Base-by-base conservation (phyloP, 2,888 invertebrate genomes). In the Nebria salina region DNA sequence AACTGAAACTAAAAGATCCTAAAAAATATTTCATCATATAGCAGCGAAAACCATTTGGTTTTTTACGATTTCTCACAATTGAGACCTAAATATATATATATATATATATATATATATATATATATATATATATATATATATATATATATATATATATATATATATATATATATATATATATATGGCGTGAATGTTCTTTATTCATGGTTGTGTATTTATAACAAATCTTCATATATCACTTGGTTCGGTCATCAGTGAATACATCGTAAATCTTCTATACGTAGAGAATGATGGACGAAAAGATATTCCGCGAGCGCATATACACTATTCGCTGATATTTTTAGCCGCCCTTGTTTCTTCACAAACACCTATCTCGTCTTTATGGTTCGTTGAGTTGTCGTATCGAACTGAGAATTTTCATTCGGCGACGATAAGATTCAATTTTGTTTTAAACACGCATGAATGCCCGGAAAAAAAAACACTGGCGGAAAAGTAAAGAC, bases 401-500 rank as follows among this genome's bases (percentile, higher is more conserved):
- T 79, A 79, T 79, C 75, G 75, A 66, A 79, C 26, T 79, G 79
- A 79, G 43, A 75, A 79, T 79, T 79, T 75, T 79, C 68, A 74
- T 79, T 74, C 74, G n/a, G 73, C 26, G 79, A 65, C 54, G 74
- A 79, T 68, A 74, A 79, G 75, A 79, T 74, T 74, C 66, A 66
- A 74, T 79, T 79, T 74, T 79, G 65, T 78, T 68, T 74, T 74
- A 79, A 75, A 65, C 42, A 74, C 74, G 75, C 79, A 74, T 79
- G 75, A 41, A 65, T 78, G 34, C 64, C 65, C 66, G 15, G 73
- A 65, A 78, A 78, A 78, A 54, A 54, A 54, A 43, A 43, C 7
- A 54, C 54, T 13, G 54, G 13, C 54, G 54, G 54, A 54, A 54
- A 54, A 54, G 54, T 54, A 54, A 54, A 54, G 54, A 54, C 7